Base-by-base conservation (phyloP, 2,113 vertebrate species). In the Cynopterus brachyotis region DNA sequence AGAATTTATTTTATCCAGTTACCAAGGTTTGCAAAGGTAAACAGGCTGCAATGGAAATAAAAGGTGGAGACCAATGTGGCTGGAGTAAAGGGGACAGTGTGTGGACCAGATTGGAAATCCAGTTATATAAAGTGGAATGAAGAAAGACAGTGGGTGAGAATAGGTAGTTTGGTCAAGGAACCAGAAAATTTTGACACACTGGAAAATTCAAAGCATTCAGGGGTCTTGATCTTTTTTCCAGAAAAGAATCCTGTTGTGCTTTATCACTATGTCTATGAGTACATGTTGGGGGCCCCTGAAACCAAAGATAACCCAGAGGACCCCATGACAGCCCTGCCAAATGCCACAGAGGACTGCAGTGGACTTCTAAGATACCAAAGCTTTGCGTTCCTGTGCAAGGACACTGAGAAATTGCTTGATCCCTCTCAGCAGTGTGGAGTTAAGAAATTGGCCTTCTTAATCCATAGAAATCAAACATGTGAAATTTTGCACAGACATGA, bases 1-100 rank as follows among this genome's bases (percentile, higher is more conserved):
- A 98, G 93, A 40, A 93, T 90, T 94, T 66, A 64, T 97, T 98
- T 97, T 97, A 83, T 97, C 97, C 95, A 81, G 87, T 95, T 93
- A 97, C 79, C 95, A 97, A 93, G 30, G 22, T 62, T 92, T 86
- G 87, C 82, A 91, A 69, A 86, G 76, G 59, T 67, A 94, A 53
- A 55, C 69, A 66, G 47, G 40, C 24, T 22, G 6, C 16, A 19
- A 91, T 70, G 90, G 45, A 97, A 97, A 94, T 90, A 95, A 90
- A 86, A 0, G 0, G 55, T 35, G 15, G 37, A 90, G 37, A 93
- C 76, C 67, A 50, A 66, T 1, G 19, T 11, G 79, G 30, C 30
- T 57, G 12, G 92, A 92, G 35, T 16, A 37, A 73, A 96, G 42
- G 28, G 75, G 0, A n/a, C 32, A 60, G 19, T 13, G 0, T 79